phyloP scores from a whole-genome alignment of 2,888 invertebrate species.

The Xanthia icteritia region DNA sequence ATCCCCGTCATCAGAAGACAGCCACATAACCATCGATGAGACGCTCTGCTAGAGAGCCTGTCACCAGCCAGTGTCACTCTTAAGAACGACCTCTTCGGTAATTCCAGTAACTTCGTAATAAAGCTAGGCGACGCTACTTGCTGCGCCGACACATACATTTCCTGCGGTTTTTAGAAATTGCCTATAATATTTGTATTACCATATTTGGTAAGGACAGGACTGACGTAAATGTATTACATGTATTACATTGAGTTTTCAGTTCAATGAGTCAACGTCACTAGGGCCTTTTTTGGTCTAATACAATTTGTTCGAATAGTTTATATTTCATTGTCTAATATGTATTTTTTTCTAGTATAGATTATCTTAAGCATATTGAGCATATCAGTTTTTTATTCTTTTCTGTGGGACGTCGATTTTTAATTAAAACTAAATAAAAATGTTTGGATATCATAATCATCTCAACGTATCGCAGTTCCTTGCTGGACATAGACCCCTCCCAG shows the following conservation, averaged over 20 bases:
- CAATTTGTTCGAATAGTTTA: not conserved
- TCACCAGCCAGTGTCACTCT: not conserved
- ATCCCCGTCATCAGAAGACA: not conserved
- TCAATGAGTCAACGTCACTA: not conserved
- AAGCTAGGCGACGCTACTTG: not conserved
- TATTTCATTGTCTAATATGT: not conserved
- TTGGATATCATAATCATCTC: not conserved
- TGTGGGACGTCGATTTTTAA: not conserved
- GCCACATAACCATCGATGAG: not conserved
- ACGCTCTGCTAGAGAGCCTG: not conserved
- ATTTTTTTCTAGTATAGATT: no score
- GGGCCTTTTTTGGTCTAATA: not conserved
- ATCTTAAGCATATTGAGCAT: not conserved
- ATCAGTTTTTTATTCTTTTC: not conserved
- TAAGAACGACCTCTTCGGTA: not conserved
- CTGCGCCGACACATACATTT: not conserved
- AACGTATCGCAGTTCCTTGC: not conserved
- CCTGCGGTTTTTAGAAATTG: not conserved
- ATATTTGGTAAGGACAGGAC: slow-evolving; percentile 10
- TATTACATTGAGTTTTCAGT: not conserved
- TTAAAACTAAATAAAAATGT: not conserved
- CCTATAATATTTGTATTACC: not conserved
- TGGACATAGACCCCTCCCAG: not conserved
- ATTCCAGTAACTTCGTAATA: not conserved
- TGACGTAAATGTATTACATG: not conserved